These are phyloP conservation scores for Chironomus tentans DNA, from an alignment of 2,888 invertebrate species.

Conservation along the genomic window DNA sequence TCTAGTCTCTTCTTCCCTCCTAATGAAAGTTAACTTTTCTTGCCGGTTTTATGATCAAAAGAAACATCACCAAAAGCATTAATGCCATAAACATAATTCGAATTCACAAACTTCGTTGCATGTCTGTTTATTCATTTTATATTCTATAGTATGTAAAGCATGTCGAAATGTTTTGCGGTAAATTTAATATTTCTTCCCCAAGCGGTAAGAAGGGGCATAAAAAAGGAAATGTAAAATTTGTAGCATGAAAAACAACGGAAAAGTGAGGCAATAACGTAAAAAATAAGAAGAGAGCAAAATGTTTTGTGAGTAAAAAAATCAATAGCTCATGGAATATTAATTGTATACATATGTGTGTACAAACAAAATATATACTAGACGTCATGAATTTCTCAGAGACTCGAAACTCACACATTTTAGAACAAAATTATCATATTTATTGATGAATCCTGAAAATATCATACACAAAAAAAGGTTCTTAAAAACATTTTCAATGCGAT, in stretches of 20 bases:
- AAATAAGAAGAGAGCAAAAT: background rate
- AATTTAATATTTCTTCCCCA: constrained; percentile 3
- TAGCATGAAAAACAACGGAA: background rate
- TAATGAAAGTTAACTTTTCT: too few relatives aligned
- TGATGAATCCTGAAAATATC: too few relatives aligned
- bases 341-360: background rate
- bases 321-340: constrained; percentile 17
- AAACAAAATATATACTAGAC: too few relatives aligned
- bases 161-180: constrained; percentile 9
- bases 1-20: too few relatives aligned
- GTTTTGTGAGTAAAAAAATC: constrained; percentile 8
- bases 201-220: background rate
- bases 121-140: background rate
- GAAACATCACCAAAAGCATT: too few relatives aligned
- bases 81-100: too few relatives aligned
- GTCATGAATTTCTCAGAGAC: too few relatives aligned
- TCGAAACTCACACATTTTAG: too few relatives aligned
- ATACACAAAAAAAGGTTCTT: too few relatives aligned
- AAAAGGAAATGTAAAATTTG: background rate
- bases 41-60: too few relatives aligned
- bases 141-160: background rate
- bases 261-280: background rate
- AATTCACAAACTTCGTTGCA: background rate
- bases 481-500: too few relatives aligned
- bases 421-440: too few relatives aligned